These are phyloP conservation scores for Agrypnus murinus DNA, from an alignment of 2,888 invertebrate species.

Conservation along the genomic window DNA sequence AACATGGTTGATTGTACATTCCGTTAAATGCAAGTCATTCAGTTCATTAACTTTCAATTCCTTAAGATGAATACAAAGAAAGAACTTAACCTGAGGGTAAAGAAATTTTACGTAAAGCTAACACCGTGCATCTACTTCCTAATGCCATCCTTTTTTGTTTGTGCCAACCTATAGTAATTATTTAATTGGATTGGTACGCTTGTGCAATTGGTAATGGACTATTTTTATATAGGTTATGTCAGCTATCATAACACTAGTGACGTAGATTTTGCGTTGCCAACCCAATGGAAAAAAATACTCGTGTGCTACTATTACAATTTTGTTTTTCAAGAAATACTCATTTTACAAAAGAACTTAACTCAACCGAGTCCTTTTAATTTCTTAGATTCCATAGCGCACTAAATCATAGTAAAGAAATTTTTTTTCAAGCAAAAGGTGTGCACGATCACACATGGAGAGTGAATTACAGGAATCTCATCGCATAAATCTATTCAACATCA, in stretches of 20 bases:
- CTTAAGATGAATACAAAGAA: conserved; percentile 47
- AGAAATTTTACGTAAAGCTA: background rate
- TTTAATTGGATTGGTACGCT: too few relatives aligned
- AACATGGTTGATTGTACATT: conserved; percentile 37
- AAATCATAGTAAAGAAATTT: conserved; percentile 38
- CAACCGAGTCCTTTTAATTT: conserved; percentile 12
- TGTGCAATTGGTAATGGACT: too few relatives aligned
- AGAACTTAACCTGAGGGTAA: conserved; percentile 5
- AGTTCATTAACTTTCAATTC: conserved; percentile 52
- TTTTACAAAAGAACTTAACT: too few relatives aligned
- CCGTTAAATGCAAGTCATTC: conserved; percentile 52
- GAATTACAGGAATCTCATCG: conserved; percentile 46
- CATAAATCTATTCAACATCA: conserved; percentile 52
- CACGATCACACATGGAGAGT: conserved; percentile 41
- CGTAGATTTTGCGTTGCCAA: background rate
- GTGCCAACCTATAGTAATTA: too few relatives aligned
- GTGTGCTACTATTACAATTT: too few relatives aligned
- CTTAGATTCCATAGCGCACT: conserved; percentile 28
- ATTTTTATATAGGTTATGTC: too few relatives aligned
- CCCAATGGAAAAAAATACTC: too few relatives aligned
- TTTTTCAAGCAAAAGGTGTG: conserved; percentile 25
- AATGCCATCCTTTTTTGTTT: background rate
- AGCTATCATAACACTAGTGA: background rate
- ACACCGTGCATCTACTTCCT: background rate
- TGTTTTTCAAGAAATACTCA: too few relatives aligned